Percentiles rank a stretch among this genome's conserved stretches.
These are phyloP conservation scores for Manacus vitellinus DNA, from an alignment of 2,113 vertebrate genomes.

Conservation along the genomic window DNA sequence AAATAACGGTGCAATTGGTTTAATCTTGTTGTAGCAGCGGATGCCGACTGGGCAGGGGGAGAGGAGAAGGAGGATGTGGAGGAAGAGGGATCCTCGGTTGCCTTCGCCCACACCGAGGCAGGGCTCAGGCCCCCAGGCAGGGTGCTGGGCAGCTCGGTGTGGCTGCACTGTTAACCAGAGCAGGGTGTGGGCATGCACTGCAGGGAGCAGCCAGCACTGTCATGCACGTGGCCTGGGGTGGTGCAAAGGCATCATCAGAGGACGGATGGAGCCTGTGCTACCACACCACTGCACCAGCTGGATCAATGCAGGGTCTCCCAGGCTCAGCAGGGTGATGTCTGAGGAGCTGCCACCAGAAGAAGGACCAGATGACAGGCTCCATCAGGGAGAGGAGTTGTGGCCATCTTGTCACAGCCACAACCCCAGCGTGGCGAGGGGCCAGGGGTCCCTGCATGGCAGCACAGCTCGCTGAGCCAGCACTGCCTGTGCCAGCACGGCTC, in stretches of 20 bases:
- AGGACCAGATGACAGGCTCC: background rate
- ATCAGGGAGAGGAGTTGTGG: background rate
- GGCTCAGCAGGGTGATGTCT: background rate
- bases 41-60: background rate
- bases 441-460: rapidly evolving
- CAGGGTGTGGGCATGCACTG: background rate
- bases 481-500: rapidly evolving
- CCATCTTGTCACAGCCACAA: rapidly evolving
- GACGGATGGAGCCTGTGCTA: background rate
- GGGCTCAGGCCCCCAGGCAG: background rate
- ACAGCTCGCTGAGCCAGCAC: background rate
- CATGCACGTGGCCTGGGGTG: rapidly evolving
- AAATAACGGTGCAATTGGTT: conserved; percentile 57
- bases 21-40: conserved; percentile 20
- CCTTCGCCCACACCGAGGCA: background rate
- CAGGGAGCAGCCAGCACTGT: background rate
- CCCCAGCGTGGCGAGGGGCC: rapidly evolving
- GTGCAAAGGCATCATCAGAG: background rate
- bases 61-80: background rate
- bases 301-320: background rate
- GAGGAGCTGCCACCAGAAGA: background rate
- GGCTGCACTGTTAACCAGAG: background rate
- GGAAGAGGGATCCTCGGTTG: background rate
- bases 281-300: background rate
- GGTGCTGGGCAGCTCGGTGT: background rate